Evolutionary conservation across 1,140 invertebrate genomes (phyloP), one percentile per base, ranked within the genome.

Genomic region (Drosophila quadrilineata): DNA sequence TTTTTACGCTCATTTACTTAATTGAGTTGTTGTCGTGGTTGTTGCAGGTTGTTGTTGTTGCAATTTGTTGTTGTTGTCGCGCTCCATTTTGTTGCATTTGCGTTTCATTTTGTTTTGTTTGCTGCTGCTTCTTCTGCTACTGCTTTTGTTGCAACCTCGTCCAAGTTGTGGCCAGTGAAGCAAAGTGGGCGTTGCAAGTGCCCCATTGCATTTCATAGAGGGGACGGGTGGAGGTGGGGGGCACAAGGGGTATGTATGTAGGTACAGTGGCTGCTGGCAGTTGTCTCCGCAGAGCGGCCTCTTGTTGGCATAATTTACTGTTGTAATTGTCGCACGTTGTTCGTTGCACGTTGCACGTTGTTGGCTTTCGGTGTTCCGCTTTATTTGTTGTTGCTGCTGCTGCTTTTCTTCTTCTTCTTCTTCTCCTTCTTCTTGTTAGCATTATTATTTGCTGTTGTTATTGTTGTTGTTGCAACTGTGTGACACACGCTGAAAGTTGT

Each of bases 301-400:
- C 59, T 58, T 80, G 68, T 69, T 71, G 72, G 76, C 76, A 75
- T 72, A 84, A 82, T 76, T 82, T 82, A 82, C 76, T 68, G 68
- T 69, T 69, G 76, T 82, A 82, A 82, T 84, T 75, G 76, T 70
- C 71, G 68, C 77, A 75, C 63, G 65, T 69, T 74, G 38, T 35
- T 35, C n/a, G n/a, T n/a, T n/a, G n/a, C n/a, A n/a, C n/a, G 33
- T 35, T 35, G 33, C 24, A 10, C 9, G 19, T 41, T 41, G 71
- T 72, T 71, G 60, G 31, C 50, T 64, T 62, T 62, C 17, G 26
- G 31, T 79, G 72, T 74, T 58, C 50, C 69, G 59, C 54, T 50
- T 73, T 60, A 28, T 35, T 38, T 17, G 38, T 46, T 36, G 12
- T 41, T 58, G 16, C 29, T 14, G 17, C 2, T 41, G 45, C 29